A percentile compares a stretch with the other conserved stretches of the same genome.
These are phyloP conservation scores for Eristalinus aeneus DNA, from an alignment of 2,888 invertebrate genomes.

Conservation along the genomic window DNA sequence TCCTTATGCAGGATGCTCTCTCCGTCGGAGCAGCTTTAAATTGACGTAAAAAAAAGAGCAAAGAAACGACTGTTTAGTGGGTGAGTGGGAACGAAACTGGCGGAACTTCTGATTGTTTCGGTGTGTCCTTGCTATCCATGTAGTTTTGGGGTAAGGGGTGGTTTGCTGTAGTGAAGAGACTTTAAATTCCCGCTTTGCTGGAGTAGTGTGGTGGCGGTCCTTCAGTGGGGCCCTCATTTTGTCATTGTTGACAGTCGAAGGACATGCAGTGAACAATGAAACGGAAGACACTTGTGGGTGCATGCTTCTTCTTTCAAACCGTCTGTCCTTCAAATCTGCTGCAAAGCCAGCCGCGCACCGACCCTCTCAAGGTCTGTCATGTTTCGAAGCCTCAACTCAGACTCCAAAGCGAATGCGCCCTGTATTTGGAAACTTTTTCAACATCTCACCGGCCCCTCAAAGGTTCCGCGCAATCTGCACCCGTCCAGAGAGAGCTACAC, in stretches of 20 bases:
- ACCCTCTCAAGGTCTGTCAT: conserved; percentile 64
- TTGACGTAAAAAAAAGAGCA: neutral
- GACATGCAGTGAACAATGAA: neutral
- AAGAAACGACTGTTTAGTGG: conserved; percentile 35
- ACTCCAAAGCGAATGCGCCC: conserved; percentile 10
- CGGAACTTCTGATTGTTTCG: conserved; percentile 2
- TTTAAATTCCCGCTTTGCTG: neutral
- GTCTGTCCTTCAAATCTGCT: too few relatives aligned
- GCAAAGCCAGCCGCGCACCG: neutral
- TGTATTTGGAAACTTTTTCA: neutral
- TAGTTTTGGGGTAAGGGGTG: neutral
- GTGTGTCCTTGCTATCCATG: neutral
- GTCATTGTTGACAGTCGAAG: neutral
- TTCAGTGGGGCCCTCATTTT: neutral
- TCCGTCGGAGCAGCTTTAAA: conserved; percentile 17
- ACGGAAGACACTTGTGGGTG: too few relatives aligned
- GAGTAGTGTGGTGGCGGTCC: too few relatives aligned
- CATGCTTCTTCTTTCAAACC: too few relatives aligned
- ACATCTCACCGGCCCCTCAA: conserved; percentile 27
- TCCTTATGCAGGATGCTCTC: conserved; percentile 20
- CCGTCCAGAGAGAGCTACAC: conserved; percentile 36
- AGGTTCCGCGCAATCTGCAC: conserved; percentile 69
- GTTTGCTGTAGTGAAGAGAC: neutral
- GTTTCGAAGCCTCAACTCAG: conserved; percentile 8
- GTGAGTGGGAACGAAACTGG: conserved; percentile 51